phyloP scores from a whole-genome alignment of 2,797 vertebrate genomes.

The Poeciliopsis turneri region DNA sequence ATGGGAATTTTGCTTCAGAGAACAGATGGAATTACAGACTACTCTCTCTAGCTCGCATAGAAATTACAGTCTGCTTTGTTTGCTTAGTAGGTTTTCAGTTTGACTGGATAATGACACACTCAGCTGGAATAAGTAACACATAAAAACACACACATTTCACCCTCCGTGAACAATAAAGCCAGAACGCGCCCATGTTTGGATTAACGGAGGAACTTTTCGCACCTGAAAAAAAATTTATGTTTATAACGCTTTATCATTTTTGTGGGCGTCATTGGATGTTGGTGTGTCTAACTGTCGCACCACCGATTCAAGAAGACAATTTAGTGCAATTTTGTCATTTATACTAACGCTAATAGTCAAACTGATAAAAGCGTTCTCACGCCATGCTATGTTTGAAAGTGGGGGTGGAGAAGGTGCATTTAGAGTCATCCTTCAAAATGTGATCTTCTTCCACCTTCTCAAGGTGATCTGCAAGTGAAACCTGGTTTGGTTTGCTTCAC shows the following conservation, averaged over 20 bases:
- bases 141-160: conserved; percentile 48
- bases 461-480: background rate
- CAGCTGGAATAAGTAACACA: conserved; percentile 41
- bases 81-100: conserved; percentile 54
- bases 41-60: conserved; percentile 26
- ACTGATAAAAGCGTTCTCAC: background rate
- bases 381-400: background rate
- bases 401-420: background rate
- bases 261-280: background rate
- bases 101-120: conserved; percentile 67
- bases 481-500: background rate
- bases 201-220: conserved; percentile 30
- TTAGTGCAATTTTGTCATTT: too few relatives aligned
- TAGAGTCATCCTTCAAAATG: too few relatives aligned
- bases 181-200: conserved; percentile 50
- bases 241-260: background rate
- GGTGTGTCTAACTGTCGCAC: background rate
- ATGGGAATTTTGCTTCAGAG: conserved; percentile 33
- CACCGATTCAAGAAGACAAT: background rate
- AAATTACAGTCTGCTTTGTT: conserved; percentile 65
- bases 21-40: conserved; percentile 48
- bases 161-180: conserved; percentile 26
- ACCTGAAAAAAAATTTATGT: conserved; percentile 8
- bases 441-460: too few relatives aligned
- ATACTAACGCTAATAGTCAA: too few relatives aligned